A percentile compares a stretch with the other conserved stretches of the same genome.
phyloP scores from a whole-genome alignment of 2,888 invertebrate genomes.

The Pegoplata infirma region DNA sequence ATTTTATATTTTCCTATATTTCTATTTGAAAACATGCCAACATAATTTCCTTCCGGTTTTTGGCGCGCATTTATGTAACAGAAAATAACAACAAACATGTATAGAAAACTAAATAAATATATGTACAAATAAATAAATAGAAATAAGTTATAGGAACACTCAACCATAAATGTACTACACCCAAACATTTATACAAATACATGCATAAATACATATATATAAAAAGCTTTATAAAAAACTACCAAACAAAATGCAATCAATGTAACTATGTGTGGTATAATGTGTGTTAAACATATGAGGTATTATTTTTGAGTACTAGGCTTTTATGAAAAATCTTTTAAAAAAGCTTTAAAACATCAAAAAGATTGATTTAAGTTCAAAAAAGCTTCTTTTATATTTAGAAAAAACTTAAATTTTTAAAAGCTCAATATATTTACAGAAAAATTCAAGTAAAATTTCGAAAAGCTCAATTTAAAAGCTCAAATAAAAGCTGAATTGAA shows the following conservation, averaged over 20 bases:
- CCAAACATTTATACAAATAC: background rate
- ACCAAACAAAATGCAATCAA: background rate
- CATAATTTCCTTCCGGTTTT: constrained; percentile 55
- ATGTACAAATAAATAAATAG: too few species aligned
- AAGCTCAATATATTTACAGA: too few species aligned
- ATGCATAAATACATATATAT: background rate
- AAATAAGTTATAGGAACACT: too few species aligned
- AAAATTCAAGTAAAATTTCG: too few species aligned
- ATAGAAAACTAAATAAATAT: background rate
- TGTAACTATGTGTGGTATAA: background rate
- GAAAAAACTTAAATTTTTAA: too few species aligned
- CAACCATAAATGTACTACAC: background rate
- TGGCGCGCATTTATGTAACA: constrained; percentile 47
- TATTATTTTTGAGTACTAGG: too few species aligned
- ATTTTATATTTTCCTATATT: background rate
- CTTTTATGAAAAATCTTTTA: too few species aligned
- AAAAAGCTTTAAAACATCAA: too few species aligned
- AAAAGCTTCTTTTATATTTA: too few species aligned
- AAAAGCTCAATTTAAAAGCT: too few species aligned
- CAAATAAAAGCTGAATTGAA: too few species aligned
- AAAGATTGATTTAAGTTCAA: too few species aligned
- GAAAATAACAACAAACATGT: constrained; percentile 2
- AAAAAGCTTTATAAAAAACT: background rate
- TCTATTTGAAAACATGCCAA: constrained; percentile 53
- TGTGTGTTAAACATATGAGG: background rate